Evolutionary conservation across 1,140 invertebrate species (phyloP).

Genomic region (Vanessa atalanta): DNA sequence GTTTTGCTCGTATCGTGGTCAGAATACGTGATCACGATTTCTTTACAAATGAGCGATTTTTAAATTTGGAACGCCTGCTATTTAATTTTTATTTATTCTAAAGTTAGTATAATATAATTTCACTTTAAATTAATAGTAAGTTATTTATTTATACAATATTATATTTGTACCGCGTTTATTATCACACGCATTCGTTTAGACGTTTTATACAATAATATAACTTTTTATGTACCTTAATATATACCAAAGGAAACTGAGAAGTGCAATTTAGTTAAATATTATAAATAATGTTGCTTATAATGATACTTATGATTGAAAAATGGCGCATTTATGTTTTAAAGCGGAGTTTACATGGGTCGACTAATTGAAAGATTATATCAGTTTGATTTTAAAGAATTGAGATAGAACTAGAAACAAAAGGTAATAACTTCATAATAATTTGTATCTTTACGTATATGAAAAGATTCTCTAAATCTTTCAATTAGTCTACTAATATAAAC

Average conservation of each 20-base stretch:
- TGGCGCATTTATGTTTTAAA: constrained; percentile 4
- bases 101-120: constrained; percentile 22
- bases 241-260: constrained; percentile 39
- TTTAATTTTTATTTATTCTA: constrained; percentile 19
- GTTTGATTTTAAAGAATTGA: no score
- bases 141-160: constrained; percentile 34
- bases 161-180: constrained; percentile 17
- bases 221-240: constrained; percentile 38
- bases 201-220: constrained; percentile 21
- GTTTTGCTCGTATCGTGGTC: constrained; percentile 28
- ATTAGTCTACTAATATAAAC: background rate
- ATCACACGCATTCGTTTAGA: constrained; percentile 22
- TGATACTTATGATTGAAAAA: constrained; percentile 14
- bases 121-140: constrained; percentile 18
- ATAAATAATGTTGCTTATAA: constrained; percentile 9
- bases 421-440: no score
- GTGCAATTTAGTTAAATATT: constrained; percentile 37
- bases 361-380: background rate
- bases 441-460: no score
- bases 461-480: background rate
- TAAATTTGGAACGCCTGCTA: constrained; percentile 1
- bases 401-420: no score
- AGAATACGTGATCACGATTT: constrained; percentile 17
- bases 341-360: background rate
- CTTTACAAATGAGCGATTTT: constrained; percentile 17